phyloP scores from a whole-genome alignment of 92 coral and sea anemone genomes.

The Epizoanthus stellaris region DNA sequence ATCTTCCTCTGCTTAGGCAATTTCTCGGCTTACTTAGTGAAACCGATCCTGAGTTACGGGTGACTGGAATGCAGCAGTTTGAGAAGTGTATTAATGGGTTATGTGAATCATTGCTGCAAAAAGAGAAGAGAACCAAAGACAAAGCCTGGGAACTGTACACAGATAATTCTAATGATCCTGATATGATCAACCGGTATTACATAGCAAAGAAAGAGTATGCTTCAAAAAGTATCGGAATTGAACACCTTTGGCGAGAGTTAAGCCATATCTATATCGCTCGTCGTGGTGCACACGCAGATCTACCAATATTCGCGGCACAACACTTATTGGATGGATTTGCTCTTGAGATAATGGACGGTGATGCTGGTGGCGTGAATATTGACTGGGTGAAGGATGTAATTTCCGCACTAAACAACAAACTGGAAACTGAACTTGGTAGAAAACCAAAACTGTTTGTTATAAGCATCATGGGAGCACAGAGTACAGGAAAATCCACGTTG shows the following conservation, averaged over 20 bases:
- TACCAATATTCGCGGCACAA: neutral
- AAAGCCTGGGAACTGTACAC: neutral
- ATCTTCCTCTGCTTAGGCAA: neutral
- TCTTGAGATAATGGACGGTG: slow-evolving; percentile 51
- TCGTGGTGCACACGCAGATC: slow-evolving; percentile 12
- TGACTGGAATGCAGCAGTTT: neutral
- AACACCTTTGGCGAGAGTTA: slow-evolving; percentile 39
- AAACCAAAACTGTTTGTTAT: slow-evolving; percentile 47
- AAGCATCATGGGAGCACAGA: slow-evolving; percentile 46
- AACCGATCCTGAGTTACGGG: neutral
- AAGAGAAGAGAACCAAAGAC: neutral
- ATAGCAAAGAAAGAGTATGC: neutral
- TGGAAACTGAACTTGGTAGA: neutral
- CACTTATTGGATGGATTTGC: slow-evolving; percentile 35
- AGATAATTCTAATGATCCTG: neutral
- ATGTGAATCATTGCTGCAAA: neutral
- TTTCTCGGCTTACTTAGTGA: neutral
- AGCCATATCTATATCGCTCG: slow-evolving; percentile 21
- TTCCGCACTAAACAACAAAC: neutral
- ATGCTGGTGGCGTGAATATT: slow-evolving; percentile 26
- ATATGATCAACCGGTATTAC: neutral
- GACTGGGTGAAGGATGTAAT: slow-evolving; percentile 39
- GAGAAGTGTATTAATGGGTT: neutral
- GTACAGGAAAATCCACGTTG: slow-evolving; percentile 53
- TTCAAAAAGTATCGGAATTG: slow-evolving; percentile 21